A percentile compares a stretch with the other conserved stretches of the same genome.
Evolutionary conservation across 2,888 invertebrate species (phyloP).

Genomic region (Plagodis pulveraria): DNA sequence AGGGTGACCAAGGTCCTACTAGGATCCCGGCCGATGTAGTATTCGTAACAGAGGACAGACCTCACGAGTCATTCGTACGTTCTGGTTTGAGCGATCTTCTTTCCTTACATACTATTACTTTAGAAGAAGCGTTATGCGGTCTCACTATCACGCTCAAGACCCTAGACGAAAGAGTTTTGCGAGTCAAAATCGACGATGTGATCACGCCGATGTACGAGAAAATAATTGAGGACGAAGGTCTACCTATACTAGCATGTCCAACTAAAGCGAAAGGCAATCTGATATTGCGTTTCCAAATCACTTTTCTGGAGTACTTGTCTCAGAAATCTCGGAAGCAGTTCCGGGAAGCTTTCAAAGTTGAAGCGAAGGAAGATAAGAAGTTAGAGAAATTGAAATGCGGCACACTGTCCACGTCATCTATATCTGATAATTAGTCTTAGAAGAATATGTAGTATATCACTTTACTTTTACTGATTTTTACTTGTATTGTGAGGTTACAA

Average conservation of each 20-base stretch:
- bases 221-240: conserved; percentile 88
- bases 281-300: conserved; percentile 86
- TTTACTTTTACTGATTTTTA: too few species aligned
- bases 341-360: conserved; percentile 66
- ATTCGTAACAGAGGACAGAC: conserved; percentile 89
- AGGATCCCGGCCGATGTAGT: conserved; percentile 91
- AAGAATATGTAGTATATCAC: too few species aligned
- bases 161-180: conserved; percentile 88
- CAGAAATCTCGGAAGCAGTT: conserved; percentile 72
- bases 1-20: conserved; percentile 91
- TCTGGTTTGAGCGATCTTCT: conserved; percentile 87
- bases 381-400: conserved; percentile 70
- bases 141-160: conserved; percentile 87
- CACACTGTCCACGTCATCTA: conserved; percentile 52
- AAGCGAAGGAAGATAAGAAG: conserved; percentile 63
- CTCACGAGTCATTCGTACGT: conserved; percentile 87
- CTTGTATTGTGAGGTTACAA: not conserved
- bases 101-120: conserved; percentile 84
- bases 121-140: conserved; percentile 90
- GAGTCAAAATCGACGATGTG: conserved; percentile 89
- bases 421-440: conserved; percentile 27
- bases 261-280: conserved; percentile 88
- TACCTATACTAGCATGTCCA: conserved; percentile 87
- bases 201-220: conserved; percentile 89
- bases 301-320: conserved; percentile 74